Conservation (phyloP, 2,113 vertebrate species). For the Piprites chloris region DNA sequence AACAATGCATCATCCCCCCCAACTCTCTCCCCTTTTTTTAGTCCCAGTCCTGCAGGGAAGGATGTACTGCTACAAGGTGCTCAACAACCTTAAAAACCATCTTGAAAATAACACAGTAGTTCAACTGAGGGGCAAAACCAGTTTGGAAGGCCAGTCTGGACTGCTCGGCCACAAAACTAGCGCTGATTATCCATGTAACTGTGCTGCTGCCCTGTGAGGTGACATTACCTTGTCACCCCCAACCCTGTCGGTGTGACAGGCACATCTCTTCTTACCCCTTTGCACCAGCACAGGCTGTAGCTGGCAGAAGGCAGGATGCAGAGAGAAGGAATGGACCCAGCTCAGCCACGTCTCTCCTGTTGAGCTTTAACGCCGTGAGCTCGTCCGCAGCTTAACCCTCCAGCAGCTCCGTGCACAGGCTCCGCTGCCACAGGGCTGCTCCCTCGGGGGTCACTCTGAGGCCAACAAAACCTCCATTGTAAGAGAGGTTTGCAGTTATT, state of each 20-base stretch:
- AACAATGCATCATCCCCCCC: not conserved
- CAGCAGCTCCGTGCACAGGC: not conserved
- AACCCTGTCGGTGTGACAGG: not conserved
- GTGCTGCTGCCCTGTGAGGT: rapidly evolving
- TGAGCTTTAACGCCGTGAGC: not conserved
- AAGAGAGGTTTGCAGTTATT: not conserved
- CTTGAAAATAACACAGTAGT: not conserved
- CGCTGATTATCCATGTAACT: rapidly evolving
- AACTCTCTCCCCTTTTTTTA: not conserved
- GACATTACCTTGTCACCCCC: not conserved
- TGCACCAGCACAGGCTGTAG: not conserved
- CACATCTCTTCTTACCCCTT: not conserved
- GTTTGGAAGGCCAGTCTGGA: not conserved
- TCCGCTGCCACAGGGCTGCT: not conserved
- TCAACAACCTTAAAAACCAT: not conserved
- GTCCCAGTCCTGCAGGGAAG: not conserved
- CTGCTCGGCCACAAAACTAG: not conserved
- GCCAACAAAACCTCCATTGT: not conserved
- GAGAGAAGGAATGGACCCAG: not conserved
- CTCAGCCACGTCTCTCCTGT: not conserved
- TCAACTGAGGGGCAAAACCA: not conserved
- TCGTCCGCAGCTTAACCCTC: not conserved
- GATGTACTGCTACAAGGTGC: not conserved
- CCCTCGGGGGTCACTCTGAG: not conserved
- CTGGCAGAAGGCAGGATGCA: not conserved